Evolutionary conservation across 2,888 invertebrate species (phyloP).

Genomic region (Apamea sordens): DNA sequence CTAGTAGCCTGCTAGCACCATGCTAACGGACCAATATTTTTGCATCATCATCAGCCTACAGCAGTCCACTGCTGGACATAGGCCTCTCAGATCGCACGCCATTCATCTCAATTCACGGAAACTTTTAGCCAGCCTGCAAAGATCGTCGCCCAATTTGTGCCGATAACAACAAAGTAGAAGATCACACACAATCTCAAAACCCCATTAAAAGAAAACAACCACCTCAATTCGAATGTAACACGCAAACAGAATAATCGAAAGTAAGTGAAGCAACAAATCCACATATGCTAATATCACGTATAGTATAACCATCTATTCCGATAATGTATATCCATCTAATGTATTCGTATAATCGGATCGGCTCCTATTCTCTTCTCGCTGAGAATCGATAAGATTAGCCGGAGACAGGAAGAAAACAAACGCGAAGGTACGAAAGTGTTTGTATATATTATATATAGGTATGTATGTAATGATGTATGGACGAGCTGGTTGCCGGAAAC

Average conservation of each 20-base stretch:
- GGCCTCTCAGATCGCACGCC: neutral
- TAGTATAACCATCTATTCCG: conserved; percentile 41
- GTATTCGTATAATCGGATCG: conserved; percentile 66
- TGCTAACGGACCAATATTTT: too few species aligned
- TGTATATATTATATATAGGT: neutral
- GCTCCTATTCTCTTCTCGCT: conserved; percentile 41
- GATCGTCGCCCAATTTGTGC: neutral
- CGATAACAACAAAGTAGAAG: neutral
- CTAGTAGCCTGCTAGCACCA: neutral
- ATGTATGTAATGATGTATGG: conserved; percentile 4
- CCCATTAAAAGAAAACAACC: conserved; percentile 26
- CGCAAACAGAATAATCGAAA: conserved; percentile 48
- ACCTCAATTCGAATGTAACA: conserved; percentile 31
- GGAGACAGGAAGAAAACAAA: conserved; percentile 54
- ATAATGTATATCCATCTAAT: conserved; percentile 56
- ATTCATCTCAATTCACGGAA: neutral
- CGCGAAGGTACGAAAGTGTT: conserved; percentile 48
- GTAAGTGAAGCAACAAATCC: conserved; percentile 44
- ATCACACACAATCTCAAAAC: conserved; percentile 12
- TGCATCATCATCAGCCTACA: neutral
- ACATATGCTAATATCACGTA: conserved; percentile 48
- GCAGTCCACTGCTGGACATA: too few species aligned
- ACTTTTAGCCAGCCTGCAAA: neutral
- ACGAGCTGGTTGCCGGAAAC: neutral
- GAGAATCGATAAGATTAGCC: conserved; percentile 59